Base-by-base conservation (phyloP, 2,113 vertebrate genomes). In the Hemichromis elongatus region DNA sequence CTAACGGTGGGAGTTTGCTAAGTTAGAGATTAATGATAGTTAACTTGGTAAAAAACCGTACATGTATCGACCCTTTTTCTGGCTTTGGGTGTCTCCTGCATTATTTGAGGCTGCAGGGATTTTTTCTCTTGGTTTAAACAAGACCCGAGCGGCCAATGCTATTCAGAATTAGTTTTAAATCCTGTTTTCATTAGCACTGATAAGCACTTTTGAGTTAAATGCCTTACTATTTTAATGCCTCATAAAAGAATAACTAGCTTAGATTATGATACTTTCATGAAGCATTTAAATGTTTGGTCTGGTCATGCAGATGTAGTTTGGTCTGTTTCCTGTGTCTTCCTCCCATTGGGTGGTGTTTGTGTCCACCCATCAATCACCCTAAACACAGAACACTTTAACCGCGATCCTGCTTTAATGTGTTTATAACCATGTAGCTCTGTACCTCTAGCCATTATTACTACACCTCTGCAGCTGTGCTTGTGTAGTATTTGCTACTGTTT, bases 391-490 rank as follows among this genome's bases (percentile, higher is more conserved):
- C 66, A 73, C 14, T 47, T 73, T 47, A 73, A 28, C 66, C 63
- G 21, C 14, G 40, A 70, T 47, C 66, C 40, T 70, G 9, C n/a
- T 42, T 68, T 70, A 9, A 70, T 70, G 13, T 45, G 63, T 3
- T 70, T 26, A 45, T 26, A 26, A 2, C 63, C 37, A 18, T 70
- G 37, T 16, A 70, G 63, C 37, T 68, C 7, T 66, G 35, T 24
- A 66, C 11, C 35, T 0, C 0, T 42, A 68, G 9, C 63, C 63
- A 26, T 45, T 26, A 40, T 45, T 26, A 45, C 37, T 21, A 45
- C 13, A 45, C 0, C 63, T 45, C 21, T 70, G 66, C 40, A 70
- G 40, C 14, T 70, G 66, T 70, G 13, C 0, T 24, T 45, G 21
- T 68, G 63, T 45, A 26, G 5, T 10, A 8, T 45, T 70, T 73